These are phyloP conservation scores for Drosophila pectinifera DNA, from an alignment of 1,140 invertebrate species.

Conservation along the genomic window DNA sequence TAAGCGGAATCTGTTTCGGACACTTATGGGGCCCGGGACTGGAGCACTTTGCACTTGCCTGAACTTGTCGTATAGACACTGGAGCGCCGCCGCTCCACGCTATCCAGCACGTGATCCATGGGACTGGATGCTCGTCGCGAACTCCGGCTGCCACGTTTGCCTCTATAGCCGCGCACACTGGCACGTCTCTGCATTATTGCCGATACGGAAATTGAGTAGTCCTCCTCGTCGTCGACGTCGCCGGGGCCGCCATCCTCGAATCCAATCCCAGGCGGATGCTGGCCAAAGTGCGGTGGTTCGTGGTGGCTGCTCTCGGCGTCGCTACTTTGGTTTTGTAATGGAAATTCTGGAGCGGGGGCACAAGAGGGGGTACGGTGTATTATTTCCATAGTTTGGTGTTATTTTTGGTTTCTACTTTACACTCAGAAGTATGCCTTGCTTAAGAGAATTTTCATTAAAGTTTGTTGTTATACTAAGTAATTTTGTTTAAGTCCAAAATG, in stretches of 20 bases:
- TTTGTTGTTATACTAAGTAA: neutral
- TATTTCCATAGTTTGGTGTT: neutral
- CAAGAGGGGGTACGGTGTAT: neutral
- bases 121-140: conserved; percentile 89
- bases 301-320: conserved; percentile 62
- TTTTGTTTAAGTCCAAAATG: neutral
- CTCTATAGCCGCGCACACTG: conserved; percentile 88
- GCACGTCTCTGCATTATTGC: conserved; percentile 92
- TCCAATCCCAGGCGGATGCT: conserved; percentile 27
- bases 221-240: conserved; percentile 88
- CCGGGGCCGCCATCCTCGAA: conserved; percentile 54
- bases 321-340: conserved; percentile 67
- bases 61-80: conserved; percentile 94
- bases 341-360: conserved; percentile 50
- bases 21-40: conserved; percentile 31
- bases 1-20: conserved; percentile 56
- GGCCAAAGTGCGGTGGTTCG: conserved; percentile 29
- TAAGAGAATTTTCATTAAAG: no score
- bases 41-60: conserved; percentile 88
- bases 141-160: conserved; percentile 85
- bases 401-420: neutral
- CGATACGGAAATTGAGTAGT: conserved; percentile 92
- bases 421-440: neutral
- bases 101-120: conserved; percentile 86
- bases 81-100: conserved; percentile 88